phyloP scores from a whole-genome alignment of 2,888 invertebrate genomes.

The Drosophila mimica region DNA sequence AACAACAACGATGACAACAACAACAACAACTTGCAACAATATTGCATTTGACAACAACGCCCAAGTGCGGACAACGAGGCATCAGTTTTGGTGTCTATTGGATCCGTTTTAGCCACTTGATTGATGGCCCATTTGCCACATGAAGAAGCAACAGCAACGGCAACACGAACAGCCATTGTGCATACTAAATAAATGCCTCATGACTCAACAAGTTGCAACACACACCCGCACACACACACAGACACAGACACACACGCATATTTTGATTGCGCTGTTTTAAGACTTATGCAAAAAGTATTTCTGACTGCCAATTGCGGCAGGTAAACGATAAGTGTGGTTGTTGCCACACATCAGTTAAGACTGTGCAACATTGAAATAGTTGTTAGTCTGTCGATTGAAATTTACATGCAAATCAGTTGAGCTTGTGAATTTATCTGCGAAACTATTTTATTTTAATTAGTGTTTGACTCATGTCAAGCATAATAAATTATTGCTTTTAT shows the following conservation, averaged over 20 bases:
- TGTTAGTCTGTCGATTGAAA: conserved; percentile 23
- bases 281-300: conserved; percentile 15
- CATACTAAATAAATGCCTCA: conserved; percentile 64
- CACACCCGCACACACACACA: conserved; percentile 19
- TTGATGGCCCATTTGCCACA: conserved; percentile 63
- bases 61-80: conserved; percentile 22
- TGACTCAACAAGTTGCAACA: conserved; percentile 79
- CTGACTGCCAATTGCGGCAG: conserved; percentile 36
- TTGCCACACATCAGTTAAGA: conserved; percentile 24
- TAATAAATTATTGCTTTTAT: neutral
- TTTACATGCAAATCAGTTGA: conserved; percentile 18
- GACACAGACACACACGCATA: conserved; percentile 29
- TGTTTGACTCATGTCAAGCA: neutral
- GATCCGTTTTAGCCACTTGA: conserved; percentile 57
- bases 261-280: conserved; percentile 11
- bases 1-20: conserved; percentile 8
- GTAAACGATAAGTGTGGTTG: conserved; percentile 5
- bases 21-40: conserved; percentile 2
- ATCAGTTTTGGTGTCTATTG: conserved; percentile 28
- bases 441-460: neutral
- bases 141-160: conserved; percentile 7
- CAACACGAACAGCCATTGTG: conserved; percentile 39
- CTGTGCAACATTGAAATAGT: conserved; percentile 27
- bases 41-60: conserved; percentile 25
- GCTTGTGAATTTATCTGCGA: conserved; percentile 1